These are phyloP conservation scores for Glossophaga mutica DNA, from an alignment of 2,797 vertebrate species.

Conservation along the genomic window DNA sequence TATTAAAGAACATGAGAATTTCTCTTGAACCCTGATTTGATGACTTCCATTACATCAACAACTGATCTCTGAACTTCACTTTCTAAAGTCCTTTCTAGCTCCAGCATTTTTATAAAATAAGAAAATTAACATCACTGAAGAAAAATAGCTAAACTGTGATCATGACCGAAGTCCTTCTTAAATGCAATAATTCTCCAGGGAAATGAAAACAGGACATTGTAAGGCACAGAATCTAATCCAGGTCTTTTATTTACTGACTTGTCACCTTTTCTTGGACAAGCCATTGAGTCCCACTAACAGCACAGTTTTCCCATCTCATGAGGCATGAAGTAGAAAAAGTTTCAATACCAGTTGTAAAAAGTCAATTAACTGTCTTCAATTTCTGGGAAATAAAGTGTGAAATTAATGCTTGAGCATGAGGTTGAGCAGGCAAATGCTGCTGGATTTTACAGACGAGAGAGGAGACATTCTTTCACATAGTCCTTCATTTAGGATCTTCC, in stretches of 20 bases:
- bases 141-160: background rate
- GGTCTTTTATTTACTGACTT: background rate
- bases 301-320: conserved; percentile 8
- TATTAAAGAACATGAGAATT: background rate
- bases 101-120: background rate
- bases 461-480: background rate
- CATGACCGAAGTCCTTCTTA: background rate
- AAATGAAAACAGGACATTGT: background rate
- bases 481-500: background rate
- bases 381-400: conserved; percentile 58
- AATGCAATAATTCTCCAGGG: background rate
- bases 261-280: conserved; percentile 1
- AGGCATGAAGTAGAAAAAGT: conserved; percentile 43
- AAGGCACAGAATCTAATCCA: background rate
- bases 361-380: conserved; percentile 56
- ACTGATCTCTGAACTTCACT: background rate
- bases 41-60: background rate
- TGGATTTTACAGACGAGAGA: background rate
- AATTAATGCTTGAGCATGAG: conserved; percentile 38
- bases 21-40: background rate
- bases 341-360: conserved; percentile 50
- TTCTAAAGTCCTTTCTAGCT: background rate
- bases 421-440: background rate
- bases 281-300: background rate
- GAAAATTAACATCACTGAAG: background rate